phyloP scores from a whole-genome alignment of 2,888 invertebrate species.

The Luffia ferchaultella region DNA sequence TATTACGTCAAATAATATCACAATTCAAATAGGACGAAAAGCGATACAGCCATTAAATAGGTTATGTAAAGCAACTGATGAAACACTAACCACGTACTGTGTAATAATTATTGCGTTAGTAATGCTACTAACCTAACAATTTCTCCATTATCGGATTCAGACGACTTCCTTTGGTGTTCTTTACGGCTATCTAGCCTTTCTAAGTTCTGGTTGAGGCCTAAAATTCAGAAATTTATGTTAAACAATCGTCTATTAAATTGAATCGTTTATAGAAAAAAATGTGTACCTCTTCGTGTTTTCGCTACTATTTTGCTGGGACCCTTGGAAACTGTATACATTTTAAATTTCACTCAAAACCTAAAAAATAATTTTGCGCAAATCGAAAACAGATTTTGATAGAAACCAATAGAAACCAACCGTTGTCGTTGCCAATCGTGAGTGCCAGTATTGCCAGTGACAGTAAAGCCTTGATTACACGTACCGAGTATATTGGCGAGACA shows the following conservation, averaged over 20 bases:
- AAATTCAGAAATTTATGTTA: constrained; percentile 8
- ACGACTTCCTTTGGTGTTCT: constrained; percentile 73
- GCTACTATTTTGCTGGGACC: constrained; percentile 89
- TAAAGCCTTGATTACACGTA: too few species aligned
- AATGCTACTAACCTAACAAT: constrained; percentile 66
- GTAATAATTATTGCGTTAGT: constrained; percentile 1
- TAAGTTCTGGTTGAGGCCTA: constrained; percentile 83
- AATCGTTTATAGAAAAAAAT: background rate
- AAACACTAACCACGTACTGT: constrained; percentile 28
- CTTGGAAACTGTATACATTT: constrained; percentile 88
- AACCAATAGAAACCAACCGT: too few species aligned
- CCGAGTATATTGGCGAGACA: too few species aligned
- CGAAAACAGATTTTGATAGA: background rate
- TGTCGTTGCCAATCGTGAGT: background rate
- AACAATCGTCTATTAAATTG: background rate
- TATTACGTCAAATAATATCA: too few species aligned
- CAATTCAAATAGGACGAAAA: too few species aligned
- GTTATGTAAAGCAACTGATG: constrained; percentile 61
- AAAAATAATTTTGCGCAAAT: constrained; percentile 26
- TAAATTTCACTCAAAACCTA: constrained; percentile 48
- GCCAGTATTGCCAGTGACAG: background rate
- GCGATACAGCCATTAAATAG: too few species aligned
- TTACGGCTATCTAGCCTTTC: constrained; percentile 80
- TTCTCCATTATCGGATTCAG: constrained; percentile 73
- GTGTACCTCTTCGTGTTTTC: constrained; percentile 80